These are phyloP conservation scores for Streptopelia turtur DNA, from an alignment of 2,797 vertebrate species.

Conservation along the genomic window DNA sequence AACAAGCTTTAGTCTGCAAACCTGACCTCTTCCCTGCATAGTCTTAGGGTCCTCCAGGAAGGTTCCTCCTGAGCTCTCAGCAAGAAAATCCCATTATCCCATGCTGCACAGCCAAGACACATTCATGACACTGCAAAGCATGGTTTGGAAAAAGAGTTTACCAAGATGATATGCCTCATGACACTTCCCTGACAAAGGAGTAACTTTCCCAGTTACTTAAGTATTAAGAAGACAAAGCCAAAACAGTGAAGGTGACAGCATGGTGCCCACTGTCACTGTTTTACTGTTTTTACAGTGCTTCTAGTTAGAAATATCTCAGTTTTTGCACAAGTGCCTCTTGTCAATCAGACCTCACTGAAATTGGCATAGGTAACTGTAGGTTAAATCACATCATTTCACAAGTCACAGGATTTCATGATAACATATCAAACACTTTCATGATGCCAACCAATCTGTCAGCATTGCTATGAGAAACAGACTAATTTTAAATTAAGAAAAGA, in stretches of 20 bases:
- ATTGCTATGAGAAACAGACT: slow-evolving; percentile 61
- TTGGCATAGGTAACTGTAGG: slow-evolving; percentile 30
- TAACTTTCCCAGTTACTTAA: neutral
- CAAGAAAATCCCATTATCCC: slow-evolving; percentile 6
- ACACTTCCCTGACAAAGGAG: neutral
- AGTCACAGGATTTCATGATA: slow-evolving; percentile 64
- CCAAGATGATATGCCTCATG: neutral
- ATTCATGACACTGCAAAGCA: neutral
- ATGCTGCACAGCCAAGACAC: neutral
- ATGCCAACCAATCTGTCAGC: slow-evolving; percentile 72
- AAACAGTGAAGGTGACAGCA: neutral
- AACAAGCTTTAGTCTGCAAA: neutral
- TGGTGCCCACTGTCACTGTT: neutral
- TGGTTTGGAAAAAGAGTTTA: neutral
- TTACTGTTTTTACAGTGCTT: neutral
- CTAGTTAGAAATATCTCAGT: neutral
- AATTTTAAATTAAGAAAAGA: slow-evolving; percentile 41
- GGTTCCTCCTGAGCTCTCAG: neutral
- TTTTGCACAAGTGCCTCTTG: slow-evolving; percentile 28
- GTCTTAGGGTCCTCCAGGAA: neutral
- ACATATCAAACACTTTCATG: slow-evolving; percentile 53
- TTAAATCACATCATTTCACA: slow-evolving; percentile 56
- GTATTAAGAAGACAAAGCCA: neutral
- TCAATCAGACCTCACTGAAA: slow-evolving; percentile 46
- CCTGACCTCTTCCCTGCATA: neutral